Percentiles rank a stretch among this genome's conserved stretches.
phyloP scores from a whole-genome alignment of 2,797 vertebrate genomes.

The Cirrhinus molitorella region DNA sequence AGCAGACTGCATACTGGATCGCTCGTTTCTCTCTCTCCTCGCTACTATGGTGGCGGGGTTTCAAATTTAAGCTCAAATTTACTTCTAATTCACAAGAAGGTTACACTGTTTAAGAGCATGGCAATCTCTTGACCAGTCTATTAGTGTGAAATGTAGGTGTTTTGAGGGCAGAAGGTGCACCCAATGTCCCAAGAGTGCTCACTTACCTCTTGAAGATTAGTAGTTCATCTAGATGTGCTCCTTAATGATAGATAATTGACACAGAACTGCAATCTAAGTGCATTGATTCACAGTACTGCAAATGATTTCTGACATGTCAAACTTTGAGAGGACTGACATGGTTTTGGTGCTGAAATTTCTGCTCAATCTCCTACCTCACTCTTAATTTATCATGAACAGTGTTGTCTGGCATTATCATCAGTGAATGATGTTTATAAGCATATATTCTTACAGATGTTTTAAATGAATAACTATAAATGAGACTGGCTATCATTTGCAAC shows the following conservation, averaged over 20 bases:
- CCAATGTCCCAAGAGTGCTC: constrained; percentile 46
- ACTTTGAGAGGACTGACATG: too few species aligned
- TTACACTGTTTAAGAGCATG: constrained; percentile 26
- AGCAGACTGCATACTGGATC: too few species aligned
- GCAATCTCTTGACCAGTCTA: constrained; percentile 23
- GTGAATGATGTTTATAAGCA: neutral
- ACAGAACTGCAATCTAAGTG: constrained; percentile 32
- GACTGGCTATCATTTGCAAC: constrained; percentile 40
- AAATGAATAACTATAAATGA: constrained; percentile 27
- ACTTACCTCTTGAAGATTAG: constrained; percentile 52
- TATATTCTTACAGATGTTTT: neutral
- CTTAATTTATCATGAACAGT: too few species aligned
- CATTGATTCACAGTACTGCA: constrained; percentile 3
- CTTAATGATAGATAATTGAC: constrained; percentile 48
- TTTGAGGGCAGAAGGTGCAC: constrained; percentile 36
- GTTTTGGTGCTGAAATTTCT: too few species aligned
- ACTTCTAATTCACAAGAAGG: neutral
- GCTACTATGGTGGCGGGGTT: too few species aligned
- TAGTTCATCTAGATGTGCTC: constrained; percentile 44
- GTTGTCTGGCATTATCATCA: constrained; percentile 8
- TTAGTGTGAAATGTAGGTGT: constrained; percentile 48
- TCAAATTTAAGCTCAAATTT: neutral
- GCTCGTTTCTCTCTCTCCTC: too few species aligned
- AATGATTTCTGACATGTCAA: too few species aligned
- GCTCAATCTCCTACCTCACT: too few species aligned